These are phyloP conservation scores for Brachyhypopomus occidentalis DNA, from an alignment of 2,113 vertebrate genomes.

Conservation along the genomic window DNA sequence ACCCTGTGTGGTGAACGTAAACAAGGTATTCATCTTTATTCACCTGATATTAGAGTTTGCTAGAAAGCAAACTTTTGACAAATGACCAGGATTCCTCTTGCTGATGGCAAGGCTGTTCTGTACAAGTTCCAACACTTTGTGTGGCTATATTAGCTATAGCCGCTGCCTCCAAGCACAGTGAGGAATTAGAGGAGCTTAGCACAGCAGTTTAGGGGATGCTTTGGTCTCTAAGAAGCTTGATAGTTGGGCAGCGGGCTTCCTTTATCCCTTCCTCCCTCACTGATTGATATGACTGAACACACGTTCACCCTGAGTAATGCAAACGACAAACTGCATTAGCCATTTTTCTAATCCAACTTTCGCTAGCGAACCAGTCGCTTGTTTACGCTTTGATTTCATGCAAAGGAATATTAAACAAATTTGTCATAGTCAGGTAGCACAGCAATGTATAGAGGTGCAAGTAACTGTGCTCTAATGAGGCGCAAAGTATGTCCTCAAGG, in stretches of 20 bases:
- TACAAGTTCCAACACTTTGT: slow-evolving; percentile 21
- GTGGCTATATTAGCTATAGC: slow-evolving; percentile 28
- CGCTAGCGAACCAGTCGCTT: slow-evolving; percentile 22
- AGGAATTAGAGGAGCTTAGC: slow-evolving; percentile 20
- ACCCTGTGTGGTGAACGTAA: background rate
- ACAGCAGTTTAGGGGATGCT: slow-evolving; percentile 34
- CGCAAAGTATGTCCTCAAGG: slow-evolving; percentile 12
- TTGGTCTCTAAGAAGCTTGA: slow-evolving; percentile 37
- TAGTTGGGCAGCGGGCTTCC: slow-evolving; percentile 20
- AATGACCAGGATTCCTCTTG: slow-evolving; percentile 27
- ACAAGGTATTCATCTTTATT: slow-evolving; percentile 10
- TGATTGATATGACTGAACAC: slow-evolving; percentile 52
- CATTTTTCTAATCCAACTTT: slow-evolving; percentile 42
- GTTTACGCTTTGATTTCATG: slow-evolving; percentile 30
- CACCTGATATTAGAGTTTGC: slow-evolving; percentile 1
- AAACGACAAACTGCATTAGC: slow-evolving; percentile 51
- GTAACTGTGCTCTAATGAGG: slow-evolving; percentile 27
- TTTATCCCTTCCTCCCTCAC: slow-evolving; percentile 39
- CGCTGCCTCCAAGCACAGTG: slow-evolving; percentile 6
- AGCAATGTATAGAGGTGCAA: slow-evolving; percentile 15
- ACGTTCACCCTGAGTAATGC: slow-evolving; percentile 40
- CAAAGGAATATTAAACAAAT: slow-evolving; percentile 48
- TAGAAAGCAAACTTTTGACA: slow-evolving; percentile 33
- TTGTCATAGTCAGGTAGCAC: slow-evolving; percentile 44
- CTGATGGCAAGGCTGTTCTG: slow-evolving; percentile 11